Evolutionary conservation across 2,113 vertebrate species (phyloP), one percentile per base, ranked within the genome.

Genomic region (Chamaea fasciata): DNA sequence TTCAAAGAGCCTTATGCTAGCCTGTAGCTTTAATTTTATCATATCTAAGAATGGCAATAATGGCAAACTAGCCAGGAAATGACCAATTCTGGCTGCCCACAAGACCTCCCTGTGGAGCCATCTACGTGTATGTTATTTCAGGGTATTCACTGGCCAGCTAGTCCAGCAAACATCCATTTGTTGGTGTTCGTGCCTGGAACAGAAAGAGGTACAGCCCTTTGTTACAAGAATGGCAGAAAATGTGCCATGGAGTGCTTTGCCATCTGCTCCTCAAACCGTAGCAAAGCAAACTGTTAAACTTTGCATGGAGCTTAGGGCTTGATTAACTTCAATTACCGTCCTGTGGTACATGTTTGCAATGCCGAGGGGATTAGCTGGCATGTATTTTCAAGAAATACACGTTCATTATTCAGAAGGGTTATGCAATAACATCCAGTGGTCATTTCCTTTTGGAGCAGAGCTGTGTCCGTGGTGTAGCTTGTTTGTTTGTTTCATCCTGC

Each of bases 401-500:
- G 28, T 39, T 89, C 89, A 91, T 95, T 91, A 92, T 85, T 85
- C 87, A 57, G 82, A 67, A 53, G 60, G 64, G 75, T 93, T 90
- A 44, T 67, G 84, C 95, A 96, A 94, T 53, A 90, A 18, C 76
- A 80, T 56, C 74, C 62, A 94, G 87, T 80, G 90, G 93, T 92
- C 93, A 92, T 55, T 96, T 96, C 94, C 93, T 96, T 92, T 83
- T 4, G 70, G 59, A 94, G 70, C 62, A 19, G 13, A 62, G 95
- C 81, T 65, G 35, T 42, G 70, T 49, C 22, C 13, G 49, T 35
- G 67, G 56, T 0, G 5, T 44, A 41, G 92, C 81, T 55, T 65
- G 91, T 74, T 94, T 96, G 91, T 96, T 92, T 89, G 39, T 73
- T 21, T 63, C 23, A 23, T 73, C 9, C 59, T 44, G 60, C 77